Conservation (phyloP, 2,888 invertebrate genomes). For the Cyclophora punctaria region DNA sequence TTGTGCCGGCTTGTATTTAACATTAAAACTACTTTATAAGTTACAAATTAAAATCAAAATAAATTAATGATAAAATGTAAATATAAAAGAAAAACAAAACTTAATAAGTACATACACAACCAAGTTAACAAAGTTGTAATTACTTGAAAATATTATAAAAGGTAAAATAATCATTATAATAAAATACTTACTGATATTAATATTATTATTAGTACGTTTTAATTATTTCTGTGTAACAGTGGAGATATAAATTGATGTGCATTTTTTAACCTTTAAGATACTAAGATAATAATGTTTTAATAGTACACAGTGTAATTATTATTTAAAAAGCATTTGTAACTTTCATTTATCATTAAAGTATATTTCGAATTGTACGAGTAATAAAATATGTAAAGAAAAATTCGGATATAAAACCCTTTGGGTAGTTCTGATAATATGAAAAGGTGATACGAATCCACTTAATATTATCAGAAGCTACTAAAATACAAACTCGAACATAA, state of each 20-base stretch:
- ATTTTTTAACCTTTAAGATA: conserved; percentile 22
- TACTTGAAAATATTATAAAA: conserved; percentile 33
- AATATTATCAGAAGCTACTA: conserved; percentile 40
- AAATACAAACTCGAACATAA: conserved; percentile 31
- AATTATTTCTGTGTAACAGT: conserved; percentile 60
- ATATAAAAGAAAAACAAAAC: conserved; percentile 43
- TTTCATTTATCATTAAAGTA: conserved; percentile 2
- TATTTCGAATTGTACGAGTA: conserved; percentile 21
- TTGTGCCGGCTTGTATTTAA: conserved; percentile 70
- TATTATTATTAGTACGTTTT: conserved; percentile 11
- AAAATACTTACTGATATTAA: conserved; percentile 16
- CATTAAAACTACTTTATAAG: conserved; percentile 48
- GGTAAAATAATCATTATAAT: conserved; percentile 34
- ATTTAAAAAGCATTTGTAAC: too few relatives aligned
- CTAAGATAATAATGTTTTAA: conserved; percentile 21
- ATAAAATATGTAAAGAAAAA: conserved; percentile 36
- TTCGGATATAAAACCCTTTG: conserved; percentile 42
- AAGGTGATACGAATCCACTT: conserved; percentile 19
- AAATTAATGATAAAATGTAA: conserved; percentile 46
- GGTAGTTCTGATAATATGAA: conserved; percentile 43
- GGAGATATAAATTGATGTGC: conserved; percentile 53
- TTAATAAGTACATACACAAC: conserved; percentile 77
- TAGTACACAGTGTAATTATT: conserved; percentile 10
- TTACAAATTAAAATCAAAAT: conserved; percentile 56
- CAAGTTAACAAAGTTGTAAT: conserved; percentile 56